Conservation (phyloP, 2,888 invertebrate genomes). For the Listrodromus nycthemerus region DNA sequence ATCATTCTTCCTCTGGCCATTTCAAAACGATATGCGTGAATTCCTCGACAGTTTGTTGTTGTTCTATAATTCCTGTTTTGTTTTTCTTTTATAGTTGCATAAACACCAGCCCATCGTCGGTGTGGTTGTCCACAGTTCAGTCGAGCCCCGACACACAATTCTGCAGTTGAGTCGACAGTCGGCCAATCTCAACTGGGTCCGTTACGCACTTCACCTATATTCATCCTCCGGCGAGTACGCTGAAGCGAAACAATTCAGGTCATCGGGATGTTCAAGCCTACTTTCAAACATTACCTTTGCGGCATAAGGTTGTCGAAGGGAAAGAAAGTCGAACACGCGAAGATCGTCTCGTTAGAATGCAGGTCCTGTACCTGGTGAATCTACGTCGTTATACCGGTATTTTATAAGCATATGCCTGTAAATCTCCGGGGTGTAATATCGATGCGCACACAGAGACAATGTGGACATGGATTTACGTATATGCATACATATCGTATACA, state of each 20-base stretch:
- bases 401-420: slow-evolving; percentile 10
- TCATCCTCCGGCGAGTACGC: background rate
- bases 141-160: too few relatives aligned
- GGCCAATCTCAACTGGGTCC: too few relatives aligned
- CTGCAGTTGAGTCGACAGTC: too few relatives aligned
- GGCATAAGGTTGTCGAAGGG: background rate
- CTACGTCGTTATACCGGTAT: background rate
- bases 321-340: background rate
- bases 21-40: too few relatives aligned
- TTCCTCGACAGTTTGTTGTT: too few relatives aligned
- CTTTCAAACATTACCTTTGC: background rate
- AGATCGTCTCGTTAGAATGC: background rate
- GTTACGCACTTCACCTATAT: background rate
- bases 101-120: too few relatives aligned
- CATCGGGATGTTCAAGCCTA: slow-evolving; percentile 1
- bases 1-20: too few relatives aligned
- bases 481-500: slow-evolving; percentile 6
- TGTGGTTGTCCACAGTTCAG: too few relatives aligned
- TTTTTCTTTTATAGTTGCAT: too few relatives aligned
- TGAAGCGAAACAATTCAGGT: background rate
- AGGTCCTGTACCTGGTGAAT: background rate
- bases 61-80: too few relatives aligned
- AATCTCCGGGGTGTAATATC: slow-evolving; percentile 45
- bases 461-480: slow-evolving; percentile 1
- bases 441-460: slow-evolving; percentile 14